phyloP scores from a whole-genome alignment of 2,888 invertebrate genomes.

The Caenorhabditis plicata region DNA sequence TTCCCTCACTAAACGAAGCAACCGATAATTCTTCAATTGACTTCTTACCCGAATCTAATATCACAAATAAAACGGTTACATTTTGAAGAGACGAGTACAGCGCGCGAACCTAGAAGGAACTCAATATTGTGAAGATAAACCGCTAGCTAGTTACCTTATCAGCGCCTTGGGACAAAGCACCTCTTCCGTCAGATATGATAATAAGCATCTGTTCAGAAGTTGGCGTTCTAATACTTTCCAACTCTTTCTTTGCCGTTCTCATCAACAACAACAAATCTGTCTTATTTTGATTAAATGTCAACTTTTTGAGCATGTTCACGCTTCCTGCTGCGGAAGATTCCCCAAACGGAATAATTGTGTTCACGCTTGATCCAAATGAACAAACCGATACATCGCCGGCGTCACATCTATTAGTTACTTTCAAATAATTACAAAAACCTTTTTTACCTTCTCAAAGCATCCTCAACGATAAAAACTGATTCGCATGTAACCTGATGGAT shows the following conservation, averaged over 20 bases:
- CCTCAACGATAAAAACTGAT: constrained; percentile 83
- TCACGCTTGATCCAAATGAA: constrained; percentile 83
- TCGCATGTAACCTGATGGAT: constrained; percentile 83
- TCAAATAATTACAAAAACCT: too few relatives aligned
- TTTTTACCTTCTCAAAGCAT: constrained; percentile 80
- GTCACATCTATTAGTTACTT: constrained; percentile 71
- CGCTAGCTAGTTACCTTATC: constrained; percentile 72
- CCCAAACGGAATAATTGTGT: constrained; percentile 83
- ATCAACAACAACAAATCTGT: constrained; percentile 74
- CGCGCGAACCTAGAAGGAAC: constrained; percentile 30
- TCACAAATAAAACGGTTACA: constrained; percentile 90
- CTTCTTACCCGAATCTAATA: constrained; percentile 90
- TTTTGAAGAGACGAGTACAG: constrained; percentile 67
- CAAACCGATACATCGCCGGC: constrained; percentile 88
- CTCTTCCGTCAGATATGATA: constrained; percentile 91
- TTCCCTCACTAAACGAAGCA: constrained; percentile 74
- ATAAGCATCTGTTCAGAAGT: constrained; percentile 79
- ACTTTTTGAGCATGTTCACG: constrained; percentile 29
- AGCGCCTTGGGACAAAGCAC: constrained; percentile 82
- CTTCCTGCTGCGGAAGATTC: constrained; percentile 68
- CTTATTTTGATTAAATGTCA: constrained; percentile 81
- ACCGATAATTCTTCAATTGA: constrained; percentile 87
- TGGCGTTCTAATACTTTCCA: constrained; percentile 34
- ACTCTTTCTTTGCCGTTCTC: constrained; percentile 15
- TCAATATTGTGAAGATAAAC: not conserved